Conservation (phyloP, 2,113 vertebrate species). For the Myanophis thanlyinensis region DNA sequence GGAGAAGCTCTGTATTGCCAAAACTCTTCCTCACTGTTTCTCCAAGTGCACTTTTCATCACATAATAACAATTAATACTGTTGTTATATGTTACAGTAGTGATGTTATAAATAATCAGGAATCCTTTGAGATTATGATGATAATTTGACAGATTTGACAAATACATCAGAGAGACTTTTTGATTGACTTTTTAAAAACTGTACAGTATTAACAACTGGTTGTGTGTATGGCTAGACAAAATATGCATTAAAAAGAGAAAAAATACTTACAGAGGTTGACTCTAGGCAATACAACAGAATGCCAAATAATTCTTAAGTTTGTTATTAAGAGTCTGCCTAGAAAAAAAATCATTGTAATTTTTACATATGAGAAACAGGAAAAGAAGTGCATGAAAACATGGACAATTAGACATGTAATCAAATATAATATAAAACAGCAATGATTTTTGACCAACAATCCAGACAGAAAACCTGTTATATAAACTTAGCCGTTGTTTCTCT, state of each 20-base stretch:
- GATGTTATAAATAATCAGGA: background rate
- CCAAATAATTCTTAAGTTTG: slow-evolving; percentile 96
- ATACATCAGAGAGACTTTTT: background rate
- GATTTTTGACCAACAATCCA: background rate
- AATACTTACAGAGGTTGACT: slow-evolving; percentile 88
- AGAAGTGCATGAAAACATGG: background rate
- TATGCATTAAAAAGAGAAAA: slow-evolving; percentile 14
- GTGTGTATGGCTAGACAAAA: slow-evolving; percentile 2
- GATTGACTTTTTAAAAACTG: background rate
- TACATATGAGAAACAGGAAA: background rate
- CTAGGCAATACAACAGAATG: slow-evolving; percentile 90
- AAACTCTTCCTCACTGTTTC: background rate
- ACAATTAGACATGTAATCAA: background rate
- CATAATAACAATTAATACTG: background rate
- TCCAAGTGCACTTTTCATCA: background rate
- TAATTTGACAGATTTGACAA: background rate
- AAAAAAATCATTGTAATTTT: slow-evolving; percentile 1
- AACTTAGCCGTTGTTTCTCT: background rate
- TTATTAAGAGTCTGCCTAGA: slow-evolving; percentile 86
- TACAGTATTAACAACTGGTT: background rate
- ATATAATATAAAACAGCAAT: background rate
- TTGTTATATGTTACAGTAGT: background rate
- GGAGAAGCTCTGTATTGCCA: background rate
- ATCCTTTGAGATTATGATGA: background rate
- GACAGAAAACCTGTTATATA: background rate